Percentiles rank a stretch among this genome's conserved stretches.
Evolutionary conservation across 2,113 vertebrate genomes (phyloP).

Genomic region (Rutilus rutilus): DNA sequence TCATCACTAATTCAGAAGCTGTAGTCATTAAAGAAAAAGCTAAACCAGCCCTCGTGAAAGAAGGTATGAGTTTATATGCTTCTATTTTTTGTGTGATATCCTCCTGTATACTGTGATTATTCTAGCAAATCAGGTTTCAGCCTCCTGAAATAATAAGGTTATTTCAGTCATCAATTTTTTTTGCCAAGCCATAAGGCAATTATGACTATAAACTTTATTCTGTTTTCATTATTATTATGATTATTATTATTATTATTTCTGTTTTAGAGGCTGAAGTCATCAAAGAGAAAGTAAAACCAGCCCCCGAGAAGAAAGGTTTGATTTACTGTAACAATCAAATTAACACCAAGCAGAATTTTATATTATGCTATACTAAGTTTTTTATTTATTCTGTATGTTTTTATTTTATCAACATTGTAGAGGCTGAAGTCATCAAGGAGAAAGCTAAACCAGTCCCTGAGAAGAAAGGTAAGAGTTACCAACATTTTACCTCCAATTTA

Average conservation of each 20-base stretch:
- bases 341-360: neutral
- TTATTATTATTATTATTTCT: neutral
- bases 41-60: neutral
- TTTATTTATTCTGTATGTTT: neutral
- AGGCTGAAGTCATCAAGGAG: conserved; percentile 63
- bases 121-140: neutral
- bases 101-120: neutral
- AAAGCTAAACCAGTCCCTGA: conserved; percentile 60
- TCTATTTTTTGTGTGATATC: neutral
- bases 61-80: neutral
- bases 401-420: neutral
- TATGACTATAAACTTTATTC: neutral
- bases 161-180: neutral
- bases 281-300: conserved; percentile 47
- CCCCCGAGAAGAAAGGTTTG: conserved; percentile 24
- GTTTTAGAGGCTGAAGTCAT: conserved; percentile 26
- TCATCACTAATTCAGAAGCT: neutral
- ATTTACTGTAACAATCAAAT: neutral
- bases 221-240: neutral
- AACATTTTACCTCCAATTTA: neutral
- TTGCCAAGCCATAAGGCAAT: neutral
- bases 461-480: conserved; percentile 44
- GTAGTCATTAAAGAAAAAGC: conserved; percentile 26
- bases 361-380: neutral
- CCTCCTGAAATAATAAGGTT: neutral